Conservation (phyloP, 2,113 vertebrate genomes). For the Microcebus griseorufus region DNA sequence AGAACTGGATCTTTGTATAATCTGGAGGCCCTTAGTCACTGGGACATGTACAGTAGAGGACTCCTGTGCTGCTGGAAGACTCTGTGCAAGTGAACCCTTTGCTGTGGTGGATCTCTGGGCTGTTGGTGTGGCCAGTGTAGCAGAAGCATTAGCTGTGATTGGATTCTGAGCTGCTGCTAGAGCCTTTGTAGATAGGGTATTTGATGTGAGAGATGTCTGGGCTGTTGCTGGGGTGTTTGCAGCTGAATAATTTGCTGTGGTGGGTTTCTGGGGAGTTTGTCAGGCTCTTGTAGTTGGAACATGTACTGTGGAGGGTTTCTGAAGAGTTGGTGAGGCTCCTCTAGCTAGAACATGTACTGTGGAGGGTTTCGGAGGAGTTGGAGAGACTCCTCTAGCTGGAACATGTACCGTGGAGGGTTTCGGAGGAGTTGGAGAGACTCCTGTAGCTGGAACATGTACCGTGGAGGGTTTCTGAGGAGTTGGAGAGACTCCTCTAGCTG, state of each 20-base stretch:
- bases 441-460: not conserved
- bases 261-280: no score
- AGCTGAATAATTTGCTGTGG: no score
- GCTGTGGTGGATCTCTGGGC: not conserved
- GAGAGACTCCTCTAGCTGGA: not conserved
- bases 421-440: not conserved
- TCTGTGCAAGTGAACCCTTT: not conserved
- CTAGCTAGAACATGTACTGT: not conserved
- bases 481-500: not conserved
- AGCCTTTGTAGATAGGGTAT: not conserved
- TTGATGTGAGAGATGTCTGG: not conserved
- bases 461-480: not conserved
- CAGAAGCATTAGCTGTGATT: not conserved
- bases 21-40: no score
- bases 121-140: not conserved
- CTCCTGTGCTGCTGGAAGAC: no score
- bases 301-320: not conserved
- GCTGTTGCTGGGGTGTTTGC: not conserved
- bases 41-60: no score
- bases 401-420: not conserved
- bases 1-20: no score
- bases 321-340: fast-evolving
- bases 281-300: no score
- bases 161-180: not conserved
- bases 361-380: not conserved